Conservation (phyloP, 2,888 invertebrate species). For the Dryomyza anilis region DNA sequence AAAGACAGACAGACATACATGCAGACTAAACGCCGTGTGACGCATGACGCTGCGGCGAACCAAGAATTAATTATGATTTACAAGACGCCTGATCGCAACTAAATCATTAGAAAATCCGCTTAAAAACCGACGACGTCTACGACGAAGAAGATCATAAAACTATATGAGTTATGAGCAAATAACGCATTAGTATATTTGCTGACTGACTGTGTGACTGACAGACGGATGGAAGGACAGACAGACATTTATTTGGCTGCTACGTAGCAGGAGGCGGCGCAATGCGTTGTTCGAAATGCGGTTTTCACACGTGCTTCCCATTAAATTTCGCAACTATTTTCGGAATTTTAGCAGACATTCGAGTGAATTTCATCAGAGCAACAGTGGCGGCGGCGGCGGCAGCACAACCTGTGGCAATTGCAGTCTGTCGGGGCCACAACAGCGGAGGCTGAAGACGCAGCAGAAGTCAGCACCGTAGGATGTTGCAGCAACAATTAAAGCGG, state of each 20-base stretch:
- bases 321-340: slow-evolving; percentile 13
- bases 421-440: background rate
- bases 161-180: slow-evolving; percentile 14
- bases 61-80: slow-evolving; percentile 45
- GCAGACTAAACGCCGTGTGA: background rate
- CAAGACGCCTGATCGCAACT: slow-evolving; percentile 48
- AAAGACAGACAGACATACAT: background rate
- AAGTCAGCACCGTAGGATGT: background rate
- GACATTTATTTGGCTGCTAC: slow-evolving; percentile 13
- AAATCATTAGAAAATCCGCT: slow-evolving; percentile 47
- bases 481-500: slow-evolving; percentile 8
- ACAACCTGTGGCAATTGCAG: background rate
- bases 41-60: background rate
- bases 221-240: slow-evolving; percentile 23
- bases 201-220: no score
- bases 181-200: no score
- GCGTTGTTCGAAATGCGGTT: slow-evolving; percentile 39
- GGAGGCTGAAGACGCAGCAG: background rate
- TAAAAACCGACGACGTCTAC: slow-evolving; percentile 13
- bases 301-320: slow-evolving; percentile 55
- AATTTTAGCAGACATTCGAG: background rate
- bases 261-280: slow-evolving; percentile 21
- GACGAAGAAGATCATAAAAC: slow-evolving; percentile 13
- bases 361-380: background rate
- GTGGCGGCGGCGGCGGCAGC: background rate